Base-by-base conservation (phyloP, 2,888 invertebrate species). In the Xylocampa areola region DNA sequence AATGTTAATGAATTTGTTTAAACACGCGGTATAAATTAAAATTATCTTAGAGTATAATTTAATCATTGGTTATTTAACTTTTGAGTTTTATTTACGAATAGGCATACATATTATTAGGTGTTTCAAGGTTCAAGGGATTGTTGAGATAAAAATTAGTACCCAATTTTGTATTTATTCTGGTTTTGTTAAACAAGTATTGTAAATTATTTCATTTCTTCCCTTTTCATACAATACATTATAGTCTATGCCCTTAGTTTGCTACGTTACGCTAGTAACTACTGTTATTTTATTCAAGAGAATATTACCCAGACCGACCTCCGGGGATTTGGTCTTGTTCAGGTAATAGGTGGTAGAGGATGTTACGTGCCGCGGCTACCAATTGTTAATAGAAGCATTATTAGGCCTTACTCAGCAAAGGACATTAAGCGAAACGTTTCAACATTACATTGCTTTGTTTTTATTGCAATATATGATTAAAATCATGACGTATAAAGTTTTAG, bases 1-100 rank as follows among this genome's bases (percentile, higher is more conserved):
- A 82, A 85, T 82, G 80, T 82, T 87, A 87, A 88, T 86, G 85
- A 85, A 80, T 86, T 76, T 81, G 82, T 76, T 84, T 79, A 84
- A 81, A 84, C 80, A 79, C 55, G 37, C 35, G 45, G 57, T 62
- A 66, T 68, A 72, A 64, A 63, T 64, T 58, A 55, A 66, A 68
- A 68, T 52, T 65, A 39, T 68, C 40, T 19, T 39, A 37, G 39
- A 35, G 27, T 50, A 48, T 52, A 35, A 19, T 52, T 19, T 23
- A 21, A 35, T 11, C 7, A 3, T 23, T 49, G 32, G 14, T 19
- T 40, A 32, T 43, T 50, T 14, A 21, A 40, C 35, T n/a, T 16
- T 40, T 32, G 6, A 1, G 3, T 16, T n/a, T n/a, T n/a, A n/a
- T n/a, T 40, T 11, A 40, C 2, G 8, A 41, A 10, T 8, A 14